Evolutionary conservation across 2,113 vertebrate species (phyloP), one percentile per base, ranked within the genome.

Genomic region (Rhagologus leucostigma): DNA sequence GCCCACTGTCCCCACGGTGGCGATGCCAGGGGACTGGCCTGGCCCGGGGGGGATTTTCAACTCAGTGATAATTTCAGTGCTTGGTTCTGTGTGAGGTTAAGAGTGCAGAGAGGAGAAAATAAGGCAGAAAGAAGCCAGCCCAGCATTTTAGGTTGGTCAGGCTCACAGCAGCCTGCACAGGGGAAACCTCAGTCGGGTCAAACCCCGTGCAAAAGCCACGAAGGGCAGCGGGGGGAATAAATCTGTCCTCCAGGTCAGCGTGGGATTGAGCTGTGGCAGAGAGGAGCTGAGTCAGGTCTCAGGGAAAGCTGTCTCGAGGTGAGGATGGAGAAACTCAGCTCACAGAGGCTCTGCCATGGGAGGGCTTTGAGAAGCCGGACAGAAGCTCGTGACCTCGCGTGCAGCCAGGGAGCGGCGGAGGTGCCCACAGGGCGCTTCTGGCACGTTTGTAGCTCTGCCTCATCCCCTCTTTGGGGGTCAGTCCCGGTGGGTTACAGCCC

Each of bases 1-100:
- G 5, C 47, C 7, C 35, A 0, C 4, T 20, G n/a, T 6, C 17
- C 49, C 81, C 13, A 4, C 1, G 0, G 23, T 27, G 37, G 19
- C 16, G 24, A 1, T 24, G 14, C 37, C 33, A 27, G 13, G 30
- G 70, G 27, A 11, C 60, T 5, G 15, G 15, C 37, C 8, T 70
- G n/a, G 27, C 19, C 41, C 37, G 0, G 2, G 7, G 16, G 22
- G 33, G 11, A 24, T 52, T n/a, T 68, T 3, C 57, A 86, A 47
- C 62, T 33, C 53, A 2, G 6, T 12, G 27, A 3, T 2, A 13
- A 24, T 9, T 73, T 35, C 63, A 59, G 10, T 35, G 5, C 13
- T 16, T 2, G 2, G 16, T 14, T 63, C 23, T 6, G 16, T 22
- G 6, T 16, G 2, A 71, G 53, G 15, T 23, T 12, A 6, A 27